A percentile compares a stretch with the other conserved stretches of the same genome.
These are phyloP conservation scores for Scrobipalpa costella DNA, from an alignment of 2,888 invertebrate genomes.

Conservation along the genomic window DNA sequence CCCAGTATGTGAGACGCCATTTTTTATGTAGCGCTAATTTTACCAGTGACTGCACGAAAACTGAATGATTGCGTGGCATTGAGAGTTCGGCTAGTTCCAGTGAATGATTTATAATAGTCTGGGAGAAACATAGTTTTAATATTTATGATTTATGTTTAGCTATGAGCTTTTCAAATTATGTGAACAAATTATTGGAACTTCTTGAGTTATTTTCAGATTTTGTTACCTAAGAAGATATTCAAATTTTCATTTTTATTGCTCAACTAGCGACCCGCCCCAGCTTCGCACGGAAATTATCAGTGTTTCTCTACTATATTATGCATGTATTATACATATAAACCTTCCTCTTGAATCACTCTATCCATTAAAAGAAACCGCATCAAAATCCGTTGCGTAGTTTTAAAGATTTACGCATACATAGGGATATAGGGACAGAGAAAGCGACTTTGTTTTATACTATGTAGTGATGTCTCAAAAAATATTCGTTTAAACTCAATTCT, in stretches of 20 bases:
- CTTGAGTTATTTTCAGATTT: neutral
- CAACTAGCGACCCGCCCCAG: no score
- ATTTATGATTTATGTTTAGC: neutral
- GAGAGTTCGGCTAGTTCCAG: neutral
- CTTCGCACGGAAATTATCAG: no score
- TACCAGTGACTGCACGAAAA: slow-evolving; percentile 34
- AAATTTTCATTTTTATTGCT: neutral
- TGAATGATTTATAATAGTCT: slow-evolving; percentile 13
- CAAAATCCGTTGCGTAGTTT: no score
- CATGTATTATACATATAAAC: no score
- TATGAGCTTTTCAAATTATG: neutral
- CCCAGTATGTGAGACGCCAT: slow-evolving; percentile 41
- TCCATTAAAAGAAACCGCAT: no score
- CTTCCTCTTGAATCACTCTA: no score
- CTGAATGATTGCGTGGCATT: slow-evolving; percentile 15
- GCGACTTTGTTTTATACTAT: no score
- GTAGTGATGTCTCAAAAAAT: no score
- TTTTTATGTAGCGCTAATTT: slow-evolving; percentile 34
- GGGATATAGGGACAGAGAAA: no score
- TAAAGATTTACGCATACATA: no score
- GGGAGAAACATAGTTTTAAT: neutral
- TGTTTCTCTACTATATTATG: no score
- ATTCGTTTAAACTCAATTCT: no score
- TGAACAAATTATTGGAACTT: neutral
- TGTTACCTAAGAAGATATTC: neutral